These are phyloP conservation scores for Sebastes itinus DNA, from an alignment of 2,797 vertebrate species.

Conservation along the genomic window DNA sequence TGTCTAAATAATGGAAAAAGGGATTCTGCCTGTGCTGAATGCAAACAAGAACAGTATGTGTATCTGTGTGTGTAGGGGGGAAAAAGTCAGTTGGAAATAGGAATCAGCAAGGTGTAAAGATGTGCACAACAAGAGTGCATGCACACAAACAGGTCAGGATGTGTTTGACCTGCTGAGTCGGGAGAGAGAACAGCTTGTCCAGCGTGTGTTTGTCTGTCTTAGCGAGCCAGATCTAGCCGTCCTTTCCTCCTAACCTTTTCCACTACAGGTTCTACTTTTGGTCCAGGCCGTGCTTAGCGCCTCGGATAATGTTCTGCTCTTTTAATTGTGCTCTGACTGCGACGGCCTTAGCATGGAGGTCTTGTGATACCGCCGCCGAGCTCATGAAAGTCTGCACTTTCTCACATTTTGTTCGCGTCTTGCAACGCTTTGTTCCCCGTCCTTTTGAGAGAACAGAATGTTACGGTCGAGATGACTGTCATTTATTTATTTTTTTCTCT, in stretches of 20 bases:
- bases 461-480: neutral
- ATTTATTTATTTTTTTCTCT: neutral
- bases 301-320: conserved; percentile 64
- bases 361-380: conserved; percentile 29
- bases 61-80: neutral
- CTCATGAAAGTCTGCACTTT: conserved; percentile 35
- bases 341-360: conserved; percentile 42
- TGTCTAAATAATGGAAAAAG: conserved; percentile 41
- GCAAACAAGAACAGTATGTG: conserved; percentile 50
- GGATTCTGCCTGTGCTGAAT: conserved; percentile 23
- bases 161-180: conserved; percentile 37
- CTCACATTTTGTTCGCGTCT: neutral
- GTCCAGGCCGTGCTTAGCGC: conserved; percentile 60
- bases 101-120: conserved; percentile 56
- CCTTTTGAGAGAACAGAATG: conserved; percentile 36
- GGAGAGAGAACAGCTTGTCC: conserved; percentile 70
- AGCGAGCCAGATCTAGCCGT: conserved; percentile 50
- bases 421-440: neutral
- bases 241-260: conserved; percentile 74
- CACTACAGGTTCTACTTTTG: conserved; percentile 55
- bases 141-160: conserved; percentile 26
- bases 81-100: conserved; percentile 31
- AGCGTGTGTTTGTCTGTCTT: conserved; percentile 34
- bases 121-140: conserved; percentile 8
- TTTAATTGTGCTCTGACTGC: conserved; percentile 45